These are phyloP conservation scores for Colletes latitarsis DNA, from an alignment of 1,140 invertebrate genomes.

Conservation along the genomic window DNA sequence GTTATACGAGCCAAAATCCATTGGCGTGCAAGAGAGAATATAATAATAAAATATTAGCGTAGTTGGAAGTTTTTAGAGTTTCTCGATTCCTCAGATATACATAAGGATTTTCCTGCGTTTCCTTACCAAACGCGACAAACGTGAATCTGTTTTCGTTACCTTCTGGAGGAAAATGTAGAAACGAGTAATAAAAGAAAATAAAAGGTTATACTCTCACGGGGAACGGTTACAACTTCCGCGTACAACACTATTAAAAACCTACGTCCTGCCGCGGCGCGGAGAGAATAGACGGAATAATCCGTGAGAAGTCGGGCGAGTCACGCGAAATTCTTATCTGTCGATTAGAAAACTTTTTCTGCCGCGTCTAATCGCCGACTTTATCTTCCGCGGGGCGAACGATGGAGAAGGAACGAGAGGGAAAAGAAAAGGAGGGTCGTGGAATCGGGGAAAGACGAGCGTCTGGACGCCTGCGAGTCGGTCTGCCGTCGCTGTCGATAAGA, in stretches of 20 bases:
- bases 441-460: slow-evolving; percentile 35
- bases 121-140: too few species aligned
- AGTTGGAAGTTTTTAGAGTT: too few species aligned
- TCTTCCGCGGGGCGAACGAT: slow-evolving; percentile 12
- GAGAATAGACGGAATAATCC: slow-evolving; percentile 22
- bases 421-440: background rate
- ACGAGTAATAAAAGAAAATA: background rate
- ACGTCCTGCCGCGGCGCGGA: background rate
- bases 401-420: background rate
- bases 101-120: too few species aligned
- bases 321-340: slow-evolving; percentile 45
- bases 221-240: slow-evolving; percentile 1
- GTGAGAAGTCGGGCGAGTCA: slow-evolving; percentile 27
- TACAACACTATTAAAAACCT: slow-evolving; percentile 9
- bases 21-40: too few species aligned
- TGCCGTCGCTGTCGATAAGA: slow-evolving; percentile 59
- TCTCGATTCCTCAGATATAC: too few species aligned
- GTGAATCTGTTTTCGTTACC: background rate
- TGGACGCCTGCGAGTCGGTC: slow-evolving; percentile 48
- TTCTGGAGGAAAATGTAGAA: background rate
- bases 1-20: too few species aligned
- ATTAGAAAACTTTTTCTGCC: slow-evolving; percentile 47
- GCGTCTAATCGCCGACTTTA: slow-evolving; percentile 32
- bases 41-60: too few species aligned
- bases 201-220: slow-evolving; percentile 7